Conservation (phyloP, 1,140 invertebrate species). For the Caenorhabditis remanei region DNA sequence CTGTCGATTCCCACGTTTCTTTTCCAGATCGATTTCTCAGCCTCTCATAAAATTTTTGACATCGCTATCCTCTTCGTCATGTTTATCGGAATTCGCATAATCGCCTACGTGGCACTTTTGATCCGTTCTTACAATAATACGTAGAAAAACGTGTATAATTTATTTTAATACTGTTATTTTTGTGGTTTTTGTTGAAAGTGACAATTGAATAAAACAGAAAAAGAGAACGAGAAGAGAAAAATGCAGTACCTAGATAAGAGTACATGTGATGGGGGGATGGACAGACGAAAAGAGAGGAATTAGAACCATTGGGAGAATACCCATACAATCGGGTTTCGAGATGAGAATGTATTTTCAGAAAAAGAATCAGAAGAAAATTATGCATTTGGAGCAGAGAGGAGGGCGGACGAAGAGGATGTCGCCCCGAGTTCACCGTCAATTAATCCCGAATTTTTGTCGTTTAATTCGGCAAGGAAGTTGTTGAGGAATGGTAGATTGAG, state of each 20-base stretch:
- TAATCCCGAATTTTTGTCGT: neutral
- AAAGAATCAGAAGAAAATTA: neutral
- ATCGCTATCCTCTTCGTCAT: conserved; percentile 52
- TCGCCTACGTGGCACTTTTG: conserved; percentile 59
- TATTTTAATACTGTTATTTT: too few relatives aligned
- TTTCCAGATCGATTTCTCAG: conserved; percentile 58
- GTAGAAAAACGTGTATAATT: neutral
- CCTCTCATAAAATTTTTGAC: conserved; percentile 10
- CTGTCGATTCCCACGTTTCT: neutral
- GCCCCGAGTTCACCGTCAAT: conserved; percentile 19
- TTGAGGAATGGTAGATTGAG: conserved; percentile 51
- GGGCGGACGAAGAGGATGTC: neutral
- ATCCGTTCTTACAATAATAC: conserved; percentile 53
- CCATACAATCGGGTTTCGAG: too few relatives aligned
- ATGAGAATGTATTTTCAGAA: too few relatives aligned
- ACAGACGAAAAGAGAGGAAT: too few relatives aligned
- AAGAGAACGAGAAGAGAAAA: too few relatives aligned
- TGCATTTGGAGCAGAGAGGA: conserved; percentile 25
- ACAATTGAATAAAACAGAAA: too few relatives aligned
- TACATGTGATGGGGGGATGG: too few relatives aligned
- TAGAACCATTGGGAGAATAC: too few relatives aligned
- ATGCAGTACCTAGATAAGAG: too few relatives aligned
- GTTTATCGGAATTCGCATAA: conserved; percentile 57
- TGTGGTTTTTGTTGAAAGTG: too few relatives aligned
- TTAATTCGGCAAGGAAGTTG: conserved; percentile 50